phyloP scores from a whole-genome alignment of 2,113 vertebrate genomes.

The Nyctibius bracteatus region DNA sequence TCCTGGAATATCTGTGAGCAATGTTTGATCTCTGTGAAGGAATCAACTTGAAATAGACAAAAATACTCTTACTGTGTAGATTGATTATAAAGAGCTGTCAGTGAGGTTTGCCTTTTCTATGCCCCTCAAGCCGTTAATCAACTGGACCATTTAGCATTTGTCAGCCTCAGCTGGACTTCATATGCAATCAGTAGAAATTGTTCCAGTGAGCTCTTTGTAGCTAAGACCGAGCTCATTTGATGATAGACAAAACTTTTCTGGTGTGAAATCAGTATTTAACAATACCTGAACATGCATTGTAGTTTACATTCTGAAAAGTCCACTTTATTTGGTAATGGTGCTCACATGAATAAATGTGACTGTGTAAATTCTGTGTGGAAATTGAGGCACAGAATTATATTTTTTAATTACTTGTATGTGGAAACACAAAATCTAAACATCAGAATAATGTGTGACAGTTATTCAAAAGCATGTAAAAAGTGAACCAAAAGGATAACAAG shows the following conservation, averaged over 20 bases:
- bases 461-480: not conserved
- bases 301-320: not conserved
- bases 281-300: not conserved
- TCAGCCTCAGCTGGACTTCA: not conserved
- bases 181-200: not conserved
- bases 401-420: not conserved
- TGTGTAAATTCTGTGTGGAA: not conserved
- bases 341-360: not conserved
- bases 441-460: not conserved
- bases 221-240: not conserved
- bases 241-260: not conserved
- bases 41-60: not conserved
- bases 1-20: not conserved
- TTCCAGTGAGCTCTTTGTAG: not conserved
- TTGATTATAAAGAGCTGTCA: not conserved
- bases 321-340: not conserved
- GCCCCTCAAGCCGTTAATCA: not conserved
- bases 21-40: not conserved
- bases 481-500: not conserved
- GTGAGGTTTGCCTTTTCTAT: not conserved
- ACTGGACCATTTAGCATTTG: not conserved
- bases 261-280: not conserved
- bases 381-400: not conserved
- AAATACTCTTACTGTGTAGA: not conserved
- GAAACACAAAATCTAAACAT: not conserved